Evolutionary conservation across 2,888 invertebrate species (phyloP).

Genomic region (Pediacus dermestoides): DNA sequence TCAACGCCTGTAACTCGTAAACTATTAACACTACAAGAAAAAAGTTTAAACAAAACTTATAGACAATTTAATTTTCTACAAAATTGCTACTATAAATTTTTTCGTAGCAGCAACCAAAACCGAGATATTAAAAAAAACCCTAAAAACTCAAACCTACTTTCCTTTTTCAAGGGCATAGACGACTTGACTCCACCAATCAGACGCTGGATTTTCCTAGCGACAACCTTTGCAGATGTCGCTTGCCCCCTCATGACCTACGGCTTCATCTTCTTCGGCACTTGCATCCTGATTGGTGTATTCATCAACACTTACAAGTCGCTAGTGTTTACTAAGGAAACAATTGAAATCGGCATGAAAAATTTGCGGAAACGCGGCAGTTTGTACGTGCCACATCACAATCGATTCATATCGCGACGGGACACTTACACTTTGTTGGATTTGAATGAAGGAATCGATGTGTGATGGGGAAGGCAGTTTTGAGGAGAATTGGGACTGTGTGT

Average conservation of each 20-base stretch:
- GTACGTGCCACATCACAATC: slow-evolving; percentile 17
- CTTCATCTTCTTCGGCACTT: slow-evolving; percentile 65
- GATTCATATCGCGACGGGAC: slow-evolving; percentile 58
- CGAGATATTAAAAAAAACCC: too few species aligned
- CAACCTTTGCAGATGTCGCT: slow-evolving; percentile 70
- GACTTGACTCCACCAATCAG: slow-evolving; percentile 76
- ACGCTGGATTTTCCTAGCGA: slow-evolving; percentile 76
- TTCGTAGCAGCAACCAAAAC: too few species aligned
- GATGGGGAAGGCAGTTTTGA: not conserved
- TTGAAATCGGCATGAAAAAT: slow-evolving; percentile 72
- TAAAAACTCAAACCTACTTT: too few species aligned
- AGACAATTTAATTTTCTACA: too few species aligned
- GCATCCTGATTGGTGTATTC: slow-evolving; percentile 63
- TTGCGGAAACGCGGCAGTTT: slow-evolving; percentile 62
- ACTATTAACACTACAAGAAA: too few species aligned
- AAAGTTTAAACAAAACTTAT: too few species aligned
- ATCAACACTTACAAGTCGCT: slow-evolving; percentile 72
- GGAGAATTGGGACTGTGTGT: too few species aligned
- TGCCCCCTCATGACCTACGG: slow-evolving; percentile 70
- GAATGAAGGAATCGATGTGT: slow-evolving; percentile 20
- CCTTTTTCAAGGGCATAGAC: slow-evolving; percentile 63
- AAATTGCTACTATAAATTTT: too few species aligned
- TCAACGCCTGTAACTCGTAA: too few species aligned
- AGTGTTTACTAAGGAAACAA: slow-evolving; percentile 69
- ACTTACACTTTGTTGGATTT: slow-evolving; percentile 53